phyloP scores from a whole-genome alignment of 2,888 invertebrate genomes.

The Chymomyza caudatula region DNA sequence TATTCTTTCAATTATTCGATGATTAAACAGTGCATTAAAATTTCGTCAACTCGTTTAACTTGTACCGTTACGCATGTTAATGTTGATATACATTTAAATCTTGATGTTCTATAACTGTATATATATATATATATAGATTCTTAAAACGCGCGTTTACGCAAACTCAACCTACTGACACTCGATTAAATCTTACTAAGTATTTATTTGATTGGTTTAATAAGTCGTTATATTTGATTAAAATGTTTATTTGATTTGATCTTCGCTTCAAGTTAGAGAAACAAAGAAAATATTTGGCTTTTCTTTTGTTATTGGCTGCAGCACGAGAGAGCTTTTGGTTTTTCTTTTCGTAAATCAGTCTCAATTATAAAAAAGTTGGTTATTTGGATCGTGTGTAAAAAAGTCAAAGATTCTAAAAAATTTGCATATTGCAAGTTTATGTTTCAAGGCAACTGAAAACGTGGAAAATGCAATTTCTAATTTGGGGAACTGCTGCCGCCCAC shows the following conservation, averaged over 20 bases:
- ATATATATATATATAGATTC: conserved; percentile 28
- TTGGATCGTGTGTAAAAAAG: conserved; percentile 60
- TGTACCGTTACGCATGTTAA: not conserved
- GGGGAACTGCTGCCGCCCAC: conserved; percentile 32
- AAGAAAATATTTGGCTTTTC: not conserved
- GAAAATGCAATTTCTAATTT: conserved; percentile 42
- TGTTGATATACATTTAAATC: conserved; percentile 12
- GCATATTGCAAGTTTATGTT: conserved; percentile 1
- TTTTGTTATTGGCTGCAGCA: conserved; percentile 37
- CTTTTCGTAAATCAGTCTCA: conserved; percentile 74
- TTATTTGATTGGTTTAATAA: conserved; percentile 38
- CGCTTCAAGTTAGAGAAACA: conserved; percentile 21
- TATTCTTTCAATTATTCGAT: conserved; percentile 68
- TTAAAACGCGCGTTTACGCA: conserved; percentile 18
- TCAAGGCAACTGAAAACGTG: conserved; percentile 62
- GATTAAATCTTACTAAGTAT: conserved; percentile 29
- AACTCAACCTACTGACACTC: conserved; percentile 43
- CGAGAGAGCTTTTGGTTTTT: conserved; percentile 30
- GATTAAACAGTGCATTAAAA: conserved; percentile 76
- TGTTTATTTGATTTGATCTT: conserved; percentile 51
- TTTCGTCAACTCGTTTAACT: conserved; percentile 57
- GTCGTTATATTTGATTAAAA: conserved; percentile 59
- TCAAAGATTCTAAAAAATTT: conserved; percentile 55
- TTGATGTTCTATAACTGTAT: conserved; percentile 50
- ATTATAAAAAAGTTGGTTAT: conserved; percentile 71